Evolutionary conservation across 2,888 invertebrate genomes (phyloP).

Genomic region (Caradrina kadenii): DNA sequence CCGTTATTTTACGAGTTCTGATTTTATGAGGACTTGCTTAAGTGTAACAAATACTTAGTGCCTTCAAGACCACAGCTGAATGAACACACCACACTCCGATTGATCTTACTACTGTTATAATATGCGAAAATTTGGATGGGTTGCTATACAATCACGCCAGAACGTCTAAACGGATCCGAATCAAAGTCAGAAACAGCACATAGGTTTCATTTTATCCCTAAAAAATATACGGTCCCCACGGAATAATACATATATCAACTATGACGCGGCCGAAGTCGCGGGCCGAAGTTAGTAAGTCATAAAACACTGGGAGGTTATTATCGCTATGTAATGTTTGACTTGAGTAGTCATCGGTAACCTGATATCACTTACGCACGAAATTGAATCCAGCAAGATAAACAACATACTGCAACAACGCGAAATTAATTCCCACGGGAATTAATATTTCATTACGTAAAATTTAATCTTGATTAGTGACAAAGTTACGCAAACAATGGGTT

Average conservation of each 20-base stretch:
- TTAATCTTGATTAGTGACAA: slow-evolving; percentile 54
- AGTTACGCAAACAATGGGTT: slow-evolving; percentile 55
- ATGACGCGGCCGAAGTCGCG: too few relatives aligned
- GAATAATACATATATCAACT: too few relatives aligned
- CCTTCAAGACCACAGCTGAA: background rate
- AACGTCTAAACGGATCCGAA: too few relatives aligned
- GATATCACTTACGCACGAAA: slow-evolving; percentile 50
- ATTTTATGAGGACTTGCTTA: slow-evolving; percentile 1
- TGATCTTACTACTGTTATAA: background rate
- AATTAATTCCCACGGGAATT: slow-evolving; percentile 58
- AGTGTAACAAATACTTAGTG: slow-evolving; percentile 3
- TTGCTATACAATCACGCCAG: too few relatives aligned
- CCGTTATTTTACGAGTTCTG: slow-evolving; percentile 22
- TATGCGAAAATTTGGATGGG: too few relatives aligned
- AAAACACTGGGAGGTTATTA: slow-evolving; percentile 28
- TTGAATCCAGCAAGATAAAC: slow-evolving; percentile 40
- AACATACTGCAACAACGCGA: slow-evolving; percentile 37
- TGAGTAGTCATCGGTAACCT: slow-evolving; percentile 28
- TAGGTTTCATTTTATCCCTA: too few relatives aligned
- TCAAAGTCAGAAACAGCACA: too few relatives aligned
- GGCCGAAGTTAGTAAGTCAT: background rate
- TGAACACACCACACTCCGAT: background rate
- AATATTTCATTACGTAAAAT: slow-evolving; percentile 55
- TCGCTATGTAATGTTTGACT: slow-evolving; percentile 22
- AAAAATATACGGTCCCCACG: too few relatives aligned